These are phyloP conservation scores for Pheucticus melanocephalus DNA, from an alignment of 2,113 vertebrate species.

Conservation along the genomic window DNA sequence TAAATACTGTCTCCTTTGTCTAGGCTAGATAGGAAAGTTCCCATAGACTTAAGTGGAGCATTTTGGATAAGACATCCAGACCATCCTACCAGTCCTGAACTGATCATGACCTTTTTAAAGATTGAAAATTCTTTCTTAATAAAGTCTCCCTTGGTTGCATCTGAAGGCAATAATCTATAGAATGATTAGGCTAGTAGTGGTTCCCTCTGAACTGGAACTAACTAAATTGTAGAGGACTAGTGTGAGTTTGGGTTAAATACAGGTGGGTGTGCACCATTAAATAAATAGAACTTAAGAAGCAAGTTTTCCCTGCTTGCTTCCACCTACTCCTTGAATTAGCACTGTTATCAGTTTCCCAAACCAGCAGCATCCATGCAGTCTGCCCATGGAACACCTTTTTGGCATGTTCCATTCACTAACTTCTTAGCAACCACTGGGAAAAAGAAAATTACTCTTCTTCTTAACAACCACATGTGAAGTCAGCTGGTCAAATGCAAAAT, in stretches of 20 bases:
- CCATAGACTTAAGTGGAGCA: not conserved
- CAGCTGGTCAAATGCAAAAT: too few relatives aligned
- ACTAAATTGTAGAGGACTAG: not conserved
- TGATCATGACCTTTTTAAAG: not conserved
- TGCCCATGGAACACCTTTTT: not conserved
- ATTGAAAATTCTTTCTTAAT: not conserved
- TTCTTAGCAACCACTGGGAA: not conserved
- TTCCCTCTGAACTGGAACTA: not conserved
- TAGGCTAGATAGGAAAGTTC: not conserved
- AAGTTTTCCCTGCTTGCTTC: not conserved
- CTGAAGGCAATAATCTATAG: not conserved
- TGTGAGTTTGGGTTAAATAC: not conserved
- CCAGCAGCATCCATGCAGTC: not conserved
- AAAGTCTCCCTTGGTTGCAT: not conserved
- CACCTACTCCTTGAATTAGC: not conserved
- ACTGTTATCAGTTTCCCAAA: not conserved
- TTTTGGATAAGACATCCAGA: not conserved
- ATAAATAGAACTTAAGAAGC: not conserved
- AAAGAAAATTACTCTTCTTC: too few relatives aligned
- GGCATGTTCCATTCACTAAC: not conserved
- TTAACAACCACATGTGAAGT: too few relatives aligned
- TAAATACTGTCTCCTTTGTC: not conserved
- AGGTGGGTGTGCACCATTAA: not conserved
- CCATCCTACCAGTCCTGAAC: not conserved
- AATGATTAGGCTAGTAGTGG: accelerated